phyloP scores from a whole-genome alignment of 2,797 vertebrate species.

The Falco naumanni region DNA sequence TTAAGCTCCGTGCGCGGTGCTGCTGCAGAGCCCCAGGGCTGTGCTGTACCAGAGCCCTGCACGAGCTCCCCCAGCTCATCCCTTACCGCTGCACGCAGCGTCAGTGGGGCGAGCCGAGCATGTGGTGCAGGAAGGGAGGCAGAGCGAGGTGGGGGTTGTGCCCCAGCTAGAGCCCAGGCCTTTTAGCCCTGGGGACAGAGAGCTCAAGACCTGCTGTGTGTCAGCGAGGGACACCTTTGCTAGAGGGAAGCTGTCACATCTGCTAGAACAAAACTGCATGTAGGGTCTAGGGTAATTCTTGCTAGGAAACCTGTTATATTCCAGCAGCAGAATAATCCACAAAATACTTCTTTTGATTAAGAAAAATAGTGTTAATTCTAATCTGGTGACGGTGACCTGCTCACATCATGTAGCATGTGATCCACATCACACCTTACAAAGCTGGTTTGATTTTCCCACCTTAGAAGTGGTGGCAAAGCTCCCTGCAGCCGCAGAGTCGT shows the following conservation, averaged over 20 bases:
- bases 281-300: neutral
- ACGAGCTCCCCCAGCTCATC: neutral
- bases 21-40: neutral
- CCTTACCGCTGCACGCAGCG: neutral
- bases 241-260: neutral
- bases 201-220: neutral
- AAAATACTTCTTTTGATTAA: neutral
- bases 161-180: neutral
- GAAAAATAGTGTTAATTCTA: neutral
- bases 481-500: accelerated
- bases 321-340: neutral
- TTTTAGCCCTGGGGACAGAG: neutral
- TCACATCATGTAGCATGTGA: neutral
- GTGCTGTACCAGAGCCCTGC: neutral
- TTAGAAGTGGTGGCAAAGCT: neutral
- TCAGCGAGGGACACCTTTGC: neutral
- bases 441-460: neutral
- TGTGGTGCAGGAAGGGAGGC: accelerated
- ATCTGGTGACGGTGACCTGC: neutral
- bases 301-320: neutral
- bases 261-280: neutral
- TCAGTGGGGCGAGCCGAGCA: neutral
- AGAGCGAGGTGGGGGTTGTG: neutral
- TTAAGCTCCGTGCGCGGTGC: neutral
- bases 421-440: neutral